These are phyloP conservation scores for Scatophagus argus DNA, from an alignment of 2,113 vertebrate genomes.

Conservation along the genomic window DNA sequence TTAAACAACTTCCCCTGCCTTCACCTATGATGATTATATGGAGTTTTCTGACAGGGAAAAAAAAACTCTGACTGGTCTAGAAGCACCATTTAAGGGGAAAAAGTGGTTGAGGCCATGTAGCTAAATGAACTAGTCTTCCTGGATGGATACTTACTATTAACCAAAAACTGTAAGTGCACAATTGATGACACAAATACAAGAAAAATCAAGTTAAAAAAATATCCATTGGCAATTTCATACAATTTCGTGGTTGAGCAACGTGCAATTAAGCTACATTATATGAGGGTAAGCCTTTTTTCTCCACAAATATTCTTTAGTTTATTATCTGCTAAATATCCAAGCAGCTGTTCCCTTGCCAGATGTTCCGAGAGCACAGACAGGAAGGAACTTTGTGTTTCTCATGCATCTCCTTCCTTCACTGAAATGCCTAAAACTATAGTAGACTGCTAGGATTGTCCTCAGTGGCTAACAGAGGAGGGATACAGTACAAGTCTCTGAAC, in stretches of 20 bases:
- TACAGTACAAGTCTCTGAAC: constrained; percentile 59
- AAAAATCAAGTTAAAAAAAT: constrained; percentile 53
- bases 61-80: constrained; percentile 91
- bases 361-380: constrained; percentile 37
- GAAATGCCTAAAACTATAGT: constrained; percentile 60
- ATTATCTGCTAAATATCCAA: constrained; percentile 46
- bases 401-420: constrained; percentile 53
- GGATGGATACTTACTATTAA: constrained; percentile 66
- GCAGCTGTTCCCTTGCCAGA: constrained; percentile 57
- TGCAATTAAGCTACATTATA: constrained; percentile 74
- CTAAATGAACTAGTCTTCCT: constrained; percentile 73
- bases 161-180: constrained; percentile 74
- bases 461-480: constrained; percentile 54
- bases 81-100: constrained; percentile 93
- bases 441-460: constrained; percentile 74
- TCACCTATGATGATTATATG: constrained; percentile 66
- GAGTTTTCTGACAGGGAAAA: constrained; percentile 59
- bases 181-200: constrained; percentile 71
- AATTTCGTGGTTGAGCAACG: constrained; percentile 71
- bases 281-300: constrained; percentile 44
- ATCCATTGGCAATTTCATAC: constrained; percentile 66
- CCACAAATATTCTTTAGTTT: constrained; percentile 51
- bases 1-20: constrained; percentile 60
- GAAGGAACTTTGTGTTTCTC: constrained; percentile 47
- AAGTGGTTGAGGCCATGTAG: constrained; percentile 91